Conservation (phyloP, 2,113 vertebrate species). For the Girardinichthys multiradiatus region DNA sequence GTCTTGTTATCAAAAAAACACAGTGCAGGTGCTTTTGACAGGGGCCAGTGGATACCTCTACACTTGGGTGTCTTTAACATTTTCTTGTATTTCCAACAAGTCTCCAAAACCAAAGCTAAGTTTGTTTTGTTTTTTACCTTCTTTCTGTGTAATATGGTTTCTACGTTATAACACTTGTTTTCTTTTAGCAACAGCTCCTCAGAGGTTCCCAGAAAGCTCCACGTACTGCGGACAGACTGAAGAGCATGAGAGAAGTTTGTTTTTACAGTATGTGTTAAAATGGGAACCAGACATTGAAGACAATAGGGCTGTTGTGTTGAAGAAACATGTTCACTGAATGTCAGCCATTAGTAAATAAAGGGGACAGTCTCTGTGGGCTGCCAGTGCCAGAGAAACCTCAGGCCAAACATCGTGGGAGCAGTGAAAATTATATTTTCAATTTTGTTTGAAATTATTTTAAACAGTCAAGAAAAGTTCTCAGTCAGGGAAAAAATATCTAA, state of each 20-base stretch:
- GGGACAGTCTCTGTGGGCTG: slow-evolving; percentile 5
- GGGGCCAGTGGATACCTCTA: too few relatives aligned
- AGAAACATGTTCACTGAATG: slow-evolving; percentile 20
- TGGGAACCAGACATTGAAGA: slow-evolving; percentile 45
- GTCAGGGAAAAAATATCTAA: too few relatives aligned
- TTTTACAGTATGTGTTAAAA: slow-evolving; percentile 18
- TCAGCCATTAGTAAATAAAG: slow-evolving; percentile 33
- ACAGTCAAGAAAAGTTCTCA: not conserved
- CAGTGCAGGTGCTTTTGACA: too few relatives aligned
- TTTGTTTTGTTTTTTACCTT: too few relatives aligned
- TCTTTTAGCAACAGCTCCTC: not conserved
- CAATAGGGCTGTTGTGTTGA: slow-evolving; percentile 52
- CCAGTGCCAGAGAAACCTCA: slow-evolving; percentile 23
- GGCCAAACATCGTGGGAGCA: not conserved
- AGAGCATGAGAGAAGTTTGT: slow-evolving; percentile 9
- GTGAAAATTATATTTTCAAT: not conserved
- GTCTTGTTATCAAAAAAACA: too few relatives aligned
- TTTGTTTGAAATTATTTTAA: not conserved
- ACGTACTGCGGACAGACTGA: not conserved
- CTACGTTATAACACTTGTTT: not conserved
- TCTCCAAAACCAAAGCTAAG: too few relatives aligned
- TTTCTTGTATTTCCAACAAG: too few relatives aligned
- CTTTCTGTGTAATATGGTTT: too few relatives aligned
- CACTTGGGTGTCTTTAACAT: too few relatives aligned
- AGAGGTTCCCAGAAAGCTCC: not conserved